phyloP scores from a whole-genome alignment of 2,797 vertebrate genomes.

The Hylomyscus alleni region DNA sequence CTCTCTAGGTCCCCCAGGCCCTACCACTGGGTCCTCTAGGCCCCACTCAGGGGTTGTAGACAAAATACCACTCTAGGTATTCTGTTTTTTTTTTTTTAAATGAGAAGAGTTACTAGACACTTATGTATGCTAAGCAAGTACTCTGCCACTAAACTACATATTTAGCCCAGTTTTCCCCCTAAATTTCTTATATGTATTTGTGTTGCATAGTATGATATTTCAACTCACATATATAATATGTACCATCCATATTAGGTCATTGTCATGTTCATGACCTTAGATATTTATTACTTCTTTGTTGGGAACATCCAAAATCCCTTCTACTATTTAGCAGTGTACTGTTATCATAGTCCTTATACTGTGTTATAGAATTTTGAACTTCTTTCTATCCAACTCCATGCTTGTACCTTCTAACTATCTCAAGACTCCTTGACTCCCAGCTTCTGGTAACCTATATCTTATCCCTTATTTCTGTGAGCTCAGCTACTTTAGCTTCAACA shows the following conservation, averaged over 20 bases:
- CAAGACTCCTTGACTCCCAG: not conserved
- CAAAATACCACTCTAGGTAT: not conserved
- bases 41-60: not conserved
- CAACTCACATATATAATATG: not conserved
- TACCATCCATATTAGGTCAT: not conserved
- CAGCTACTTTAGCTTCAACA: not conserved
- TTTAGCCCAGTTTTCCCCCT: accelerated
- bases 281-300: not conserved
- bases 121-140: not conserved
- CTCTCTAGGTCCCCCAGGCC: not conserved
- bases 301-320: not conserved
- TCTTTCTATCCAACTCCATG: not conserved
- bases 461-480: not conserved
- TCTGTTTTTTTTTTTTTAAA: not conserved
- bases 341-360: not conserved
- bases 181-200: not conserved
- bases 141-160: not conserved
- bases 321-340: not conserved
- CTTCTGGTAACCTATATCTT: not conserved
- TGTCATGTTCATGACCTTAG: not conserved
- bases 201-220: not conserved
- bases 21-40: not conserved
- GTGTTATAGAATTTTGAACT: not conserved
- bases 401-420: not conserved
- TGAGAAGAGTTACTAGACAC: not conserved